Conservation (phyloP, 2,888 invertebrate genomes). For the Carcina quercana region DNA sequence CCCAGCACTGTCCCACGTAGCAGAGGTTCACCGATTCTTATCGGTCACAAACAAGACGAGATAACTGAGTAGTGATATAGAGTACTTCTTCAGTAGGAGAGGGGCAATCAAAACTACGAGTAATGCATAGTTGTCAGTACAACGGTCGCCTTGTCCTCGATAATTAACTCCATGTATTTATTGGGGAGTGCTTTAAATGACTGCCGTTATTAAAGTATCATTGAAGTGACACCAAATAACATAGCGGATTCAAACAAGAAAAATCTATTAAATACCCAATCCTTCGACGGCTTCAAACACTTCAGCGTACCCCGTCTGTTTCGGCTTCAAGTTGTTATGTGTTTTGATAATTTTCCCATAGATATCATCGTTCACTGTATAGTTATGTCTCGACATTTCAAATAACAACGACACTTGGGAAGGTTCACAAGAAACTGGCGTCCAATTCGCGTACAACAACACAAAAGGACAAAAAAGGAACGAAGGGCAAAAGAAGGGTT, state of each 20-base stretch:
- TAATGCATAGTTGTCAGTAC: slow-evolving; percentile 3
- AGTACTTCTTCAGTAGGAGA: slow-evolving; percentile 11
- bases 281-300: slow-evolving; percentile 59
- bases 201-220: no score
- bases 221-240: no score
- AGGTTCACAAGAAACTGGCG: slow-evolving; percentile 41
- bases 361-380: slow-evolving; percentile 62
- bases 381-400: slow-evolving; percentile 31
- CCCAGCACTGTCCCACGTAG: no score
- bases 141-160: not conserved
- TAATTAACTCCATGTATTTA: no score
- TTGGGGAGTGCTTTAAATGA: no score
- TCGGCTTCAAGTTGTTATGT: slow-evolving; percentile 31
- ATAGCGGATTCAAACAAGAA: not conserved
- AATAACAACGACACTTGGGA: slow-evolving; percentile 22
- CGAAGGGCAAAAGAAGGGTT: slow-evolving; percentile 52
- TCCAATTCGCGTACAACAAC: slow-evolving; percentile 32
- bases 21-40: no score
- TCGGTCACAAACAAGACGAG: slow-evolving; percentile 19
- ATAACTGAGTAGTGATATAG: slow-evolving; percentile 13
- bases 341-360: slow-evolving; percentile 62
- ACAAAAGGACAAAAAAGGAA: slow-evolving; percentile 30
- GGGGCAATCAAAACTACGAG: slow-evolving; percentile 15
- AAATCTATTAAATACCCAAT: slow-evolving; percentile 43
- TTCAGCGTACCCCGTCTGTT: slow-evolving; percentile 51